Conservation (phyloP, 2,797 vertebrate species). For the Siniperca scherzeri region DNA sequence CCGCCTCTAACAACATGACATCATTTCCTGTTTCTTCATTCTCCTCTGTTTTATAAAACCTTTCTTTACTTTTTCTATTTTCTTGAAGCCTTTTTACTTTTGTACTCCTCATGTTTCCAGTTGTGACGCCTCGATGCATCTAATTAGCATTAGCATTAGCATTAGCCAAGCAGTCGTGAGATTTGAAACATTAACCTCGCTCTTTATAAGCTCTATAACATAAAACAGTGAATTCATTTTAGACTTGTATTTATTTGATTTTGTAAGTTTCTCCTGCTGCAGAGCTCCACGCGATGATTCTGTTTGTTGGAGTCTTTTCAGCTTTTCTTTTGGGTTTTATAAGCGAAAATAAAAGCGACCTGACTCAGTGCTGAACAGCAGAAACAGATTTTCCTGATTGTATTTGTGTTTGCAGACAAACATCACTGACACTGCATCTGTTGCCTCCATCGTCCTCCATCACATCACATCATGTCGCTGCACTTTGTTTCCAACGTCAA, state of each 20-base stretch:
- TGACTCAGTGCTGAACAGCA: constrained; percentile 8
- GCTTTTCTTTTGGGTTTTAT: constrained; percentile 44
- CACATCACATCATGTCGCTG: neutral
- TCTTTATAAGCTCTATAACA: constrained; percentile 3
- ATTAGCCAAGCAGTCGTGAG: constrained; percentile 27
- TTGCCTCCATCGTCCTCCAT: neutral
- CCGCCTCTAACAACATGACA: constrained; percentile 51
- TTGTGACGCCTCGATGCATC: neutral
- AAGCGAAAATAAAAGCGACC: constrained; percentile 51
- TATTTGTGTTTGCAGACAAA: constrained; percentile 12
- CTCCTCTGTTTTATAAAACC: constrained; percentile 50
- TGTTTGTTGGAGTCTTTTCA: constrained; percentile 21
- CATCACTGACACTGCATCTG: neutral
- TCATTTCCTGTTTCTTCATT: constrained; percentile 53
- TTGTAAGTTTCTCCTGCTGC: constrained; percentile 25
- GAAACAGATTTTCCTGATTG: neutral
- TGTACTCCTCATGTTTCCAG: constrained; percentile 52
- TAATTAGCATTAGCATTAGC: constrained; percentile 46
- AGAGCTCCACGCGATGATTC: constrained; percentile 4
- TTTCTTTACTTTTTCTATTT: constrained; percentile 55
- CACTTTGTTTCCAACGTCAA: neutral
- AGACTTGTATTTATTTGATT: constrained; percentile 47
- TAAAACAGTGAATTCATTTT: constrained; percentile 12
- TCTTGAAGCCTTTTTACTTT: constrained; percentile 60
- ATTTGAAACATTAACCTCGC: constrained; percentile 15